phyloP scores from a whole-genome alignment of 2,113 vertebrate genomes.

The Scophthalmus maximus region DNA sequence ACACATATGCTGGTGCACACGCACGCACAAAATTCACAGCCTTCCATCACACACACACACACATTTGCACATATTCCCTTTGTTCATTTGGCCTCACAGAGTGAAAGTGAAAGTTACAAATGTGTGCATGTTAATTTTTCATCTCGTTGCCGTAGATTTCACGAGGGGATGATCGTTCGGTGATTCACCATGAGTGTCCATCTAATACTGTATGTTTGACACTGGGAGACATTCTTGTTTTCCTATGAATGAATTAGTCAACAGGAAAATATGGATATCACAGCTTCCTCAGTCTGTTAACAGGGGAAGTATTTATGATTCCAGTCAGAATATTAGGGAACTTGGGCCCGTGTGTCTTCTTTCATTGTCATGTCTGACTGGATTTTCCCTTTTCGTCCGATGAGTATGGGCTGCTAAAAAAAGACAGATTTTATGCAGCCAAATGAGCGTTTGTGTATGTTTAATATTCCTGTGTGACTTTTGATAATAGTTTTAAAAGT shows the following conservation, averaged over 20 bases:
- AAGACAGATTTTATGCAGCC: neutral
- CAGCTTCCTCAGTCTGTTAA: slow-evolving; percentile 71
- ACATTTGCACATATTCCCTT: slow-evolving; percentile 24
- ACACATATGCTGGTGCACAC: slow-evolving; percentile 43
- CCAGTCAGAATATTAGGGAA: slow-evolving; percentile 76
- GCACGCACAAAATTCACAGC: neutral
- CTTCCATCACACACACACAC: slow-evolving; percentile 18
- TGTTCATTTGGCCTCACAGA: slow-evolving; percentile 25
- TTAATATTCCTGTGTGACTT: neutral
- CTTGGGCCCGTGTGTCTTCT: slow-evolving; percentile 63
- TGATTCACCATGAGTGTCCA: slow-evolving; percentile 46
- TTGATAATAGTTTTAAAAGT: too few species aligned
- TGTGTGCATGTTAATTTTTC: slow-evolving; percentile 17
- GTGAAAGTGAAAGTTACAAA: slow-evolving; percentile 26
- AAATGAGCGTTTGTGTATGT: neutral
- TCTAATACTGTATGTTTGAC: slow-evolving; percentile 32
- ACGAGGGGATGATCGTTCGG: slow-evolving; percentile 11
- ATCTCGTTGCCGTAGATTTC: slow-evolving; percentile 34
- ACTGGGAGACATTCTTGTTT: slow-evolving; percentile 50
- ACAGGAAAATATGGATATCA: slow-evolving; percentile 59
- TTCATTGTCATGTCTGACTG: slow-evolving; percentile 70
- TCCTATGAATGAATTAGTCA: slow-evolving; percentile 67
- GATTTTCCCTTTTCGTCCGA: slow-evolving; percentile 57
- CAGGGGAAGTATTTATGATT: slow-evolving; percentile 68
- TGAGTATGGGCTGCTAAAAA: slow-evolving; percentile 17